Evolutionary conservation across 1,140 invertebrate genomes (phyloP).

Genomic region (Leptinotarsa defecta): DNA sequence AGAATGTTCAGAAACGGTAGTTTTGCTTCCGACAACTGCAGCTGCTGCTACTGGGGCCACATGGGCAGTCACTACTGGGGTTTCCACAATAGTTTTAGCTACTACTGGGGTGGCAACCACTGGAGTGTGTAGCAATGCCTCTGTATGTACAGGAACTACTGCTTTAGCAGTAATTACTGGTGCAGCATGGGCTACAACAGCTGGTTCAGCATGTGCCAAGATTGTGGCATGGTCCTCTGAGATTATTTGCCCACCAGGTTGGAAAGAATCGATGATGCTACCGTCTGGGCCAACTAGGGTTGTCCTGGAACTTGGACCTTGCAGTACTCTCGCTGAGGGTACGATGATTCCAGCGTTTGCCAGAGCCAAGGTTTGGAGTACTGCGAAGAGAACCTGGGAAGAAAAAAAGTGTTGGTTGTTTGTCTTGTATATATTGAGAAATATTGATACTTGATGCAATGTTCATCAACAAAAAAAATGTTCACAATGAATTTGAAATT

Average conservation of each 20-base stretch:
- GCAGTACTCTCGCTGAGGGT: conserved; percentile 36
- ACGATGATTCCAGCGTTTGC: conserved; percentile 33
- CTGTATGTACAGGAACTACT: not conserved
- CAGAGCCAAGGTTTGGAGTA: conserved; percentile 24
- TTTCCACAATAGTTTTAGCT: not conserved
- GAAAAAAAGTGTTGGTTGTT: no score
- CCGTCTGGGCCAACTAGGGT: conserved; percentile 44
- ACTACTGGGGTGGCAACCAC: not conserved
- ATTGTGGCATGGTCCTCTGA: conserved; percentile 33
- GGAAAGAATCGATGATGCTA: conserved; percentile 37
- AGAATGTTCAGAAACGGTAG: conserved; percentile 12
- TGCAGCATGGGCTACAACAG: conserved; percentile 12
- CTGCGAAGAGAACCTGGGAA: conserved; percentile 14
- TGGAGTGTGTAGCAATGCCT: not conserved
- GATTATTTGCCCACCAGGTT: conserved; percentile 42
- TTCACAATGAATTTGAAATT: no score
- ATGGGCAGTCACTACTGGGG: not conserved
- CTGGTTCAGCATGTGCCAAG: conserved; percentile 22
- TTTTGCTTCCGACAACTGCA: conserved; percentile 19
- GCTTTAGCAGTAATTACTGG: conserved; percentile 16
- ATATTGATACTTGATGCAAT: no score
- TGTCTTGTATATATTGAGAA: no score
- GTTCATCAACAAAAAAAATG: no score
- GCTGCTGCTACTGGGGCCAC: conserved; percentile 12
- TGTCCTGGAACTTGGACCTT: conserved; percentile 42